Evolutionary conservation across 2,888 invertebrate genomes (phyloP).

Genomic region (Podabrus alpinus): DNA sequence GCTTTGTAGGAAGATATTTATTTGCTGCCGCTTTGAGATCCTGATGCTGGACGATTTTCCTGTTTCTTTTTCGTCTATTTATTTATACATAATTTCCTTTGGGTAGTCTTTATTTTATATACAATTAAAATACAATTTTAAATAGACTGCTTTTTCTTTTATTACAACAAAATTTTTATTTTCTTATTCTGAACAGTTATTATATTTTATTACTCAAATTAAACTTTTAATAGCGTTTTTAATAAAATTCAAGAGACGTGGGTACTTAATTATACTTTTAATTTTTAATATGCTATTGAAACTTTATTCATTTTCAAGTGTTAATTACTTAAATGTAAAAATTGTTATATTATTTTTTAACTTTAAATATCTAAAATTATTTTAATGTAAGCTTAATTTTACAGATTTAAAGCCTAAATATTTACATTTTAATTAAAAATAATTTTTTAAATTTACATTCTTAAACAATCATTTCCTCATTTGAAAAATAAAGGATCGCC

Average conservation of each 20-base stretch:
- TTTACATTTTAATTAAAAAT: constrained; percentile 5
- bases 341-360: neutral
- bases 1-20: constrained; percentile 45
- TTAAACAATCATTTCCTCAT: constrained; percentile 9
- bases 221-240: neutral
- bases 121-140: neutral
- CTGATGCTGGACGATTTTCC: constrained; percentile 38
- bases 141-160: neutral
- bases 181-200: neutral
- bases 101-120: neutral
- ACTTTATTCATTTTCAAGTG: neutral
- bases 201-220: neutral
- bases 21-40: constrained; percentile 46
- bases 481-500: constrained; percentile 4
- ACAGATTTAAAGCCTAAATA: neutral
- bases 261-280: neutral
- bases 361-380: neutral
- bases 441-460: constrained; percentile 8
- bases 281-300: neutral
- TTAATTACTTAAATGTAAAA: neutral
- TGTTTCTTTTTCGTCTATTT: constrained; percentile 20
- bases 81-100: constrained; percentile 12
- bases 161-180: neutral
- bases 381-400: neutral
- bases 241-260: neutral